These are phyloP conservation scores for Gavialis gangeticus DNA, from an alignment of 2,113 vertebrate genomes.

Conservation along the genomic window DNA sequence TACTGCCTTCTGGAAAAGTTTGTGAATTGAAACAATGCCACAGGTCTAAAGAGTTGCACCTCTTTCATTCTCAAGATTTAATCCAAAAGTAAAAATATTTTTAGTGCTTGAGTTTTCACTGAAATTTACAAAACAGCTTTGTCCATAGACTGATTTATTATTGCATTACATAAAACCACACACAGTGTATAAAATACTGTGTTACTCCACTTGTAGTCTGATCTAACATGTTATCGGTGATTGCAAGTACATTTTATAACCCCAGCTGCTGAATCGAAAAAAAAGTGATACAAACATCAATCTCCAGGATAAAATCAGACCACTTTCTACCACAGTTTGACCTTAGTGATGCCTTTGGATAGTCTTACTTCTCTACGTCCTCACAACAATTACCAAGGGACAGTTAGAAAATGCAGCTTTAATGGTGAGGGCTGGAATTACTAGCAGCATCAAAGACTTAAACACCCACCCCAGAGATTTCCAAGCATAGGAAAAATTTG, in stretches of 20 bases:
- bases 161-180: constrained; percentile 74
- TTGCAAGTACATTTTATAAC: constrained; percentile 83
- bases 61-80: constrained; percentile 28
- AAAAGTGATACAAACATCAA: constrained; percentile 84
- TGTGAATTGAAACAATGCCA: constrained; percentile 12
- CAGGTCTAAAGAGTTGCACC: background rate
- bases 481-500: constrained; percentile 22
- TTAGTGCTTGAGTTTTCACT: constrained; percentile 37
- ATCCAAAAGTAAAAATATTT: constrained; percentile 25
- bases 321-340: constrained; percentile 76
- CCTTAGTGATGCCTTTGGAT: constrained; percentile 85
- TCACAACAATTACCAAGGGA: constrained; percentile 79
- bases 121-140: constrained; percentile 65
- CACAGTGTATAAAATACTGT: constrained; percentile 73
- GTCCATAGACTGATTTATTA: constrained; percentile 76
- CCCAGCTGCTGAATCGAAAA: constrained; percentile 79
- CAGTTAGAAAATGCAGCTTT: constrained; percentile 69
- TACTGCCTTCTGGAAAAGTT: constrained; percentile 7
- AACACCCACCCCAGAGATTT: constrained; percentile 16
- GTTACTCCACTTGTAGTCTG: constrained; percentile 54
- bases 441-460: constrained; percentile 66
- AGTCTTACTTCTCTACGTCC: constrained; percentile 77
- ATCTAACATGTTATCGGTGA: constrained; percentile 79
- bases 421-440: constrained; percentile 76
- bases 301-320: constrained; percentile 88